These are phyloP conservation scores for Anguilla marmorata DNA, from an alignment of 2,797 vertebrate genomes.

Conservation along the genomic window DNA sequence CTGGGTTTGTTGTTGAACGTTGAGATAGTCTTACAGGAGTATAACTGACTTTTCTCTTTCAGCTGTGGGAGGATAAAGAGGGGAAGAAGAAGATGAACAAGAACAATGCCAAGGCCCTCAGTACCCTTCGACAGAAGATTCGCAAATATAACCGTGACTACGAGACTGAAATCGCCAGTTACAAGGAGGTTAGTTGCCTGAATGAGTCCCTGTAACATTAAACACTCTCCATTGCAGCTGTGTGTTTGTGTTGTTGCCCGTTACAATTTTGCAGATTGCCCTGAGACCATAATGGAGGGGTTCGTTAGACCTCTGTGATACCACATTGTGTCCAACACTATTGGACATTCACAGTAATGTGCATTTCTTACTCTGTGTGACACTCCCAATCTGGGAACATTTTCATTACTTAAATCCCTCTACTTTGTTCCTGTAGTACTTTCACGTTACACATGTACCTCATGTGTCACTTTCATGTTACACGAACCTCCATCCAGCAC, in stretches of 20 bases:
- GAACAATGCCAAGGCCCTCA: constrained; percentile 90
- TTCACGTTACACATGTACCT: too few relatives aligned
- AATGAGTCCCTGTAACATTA: background rate
- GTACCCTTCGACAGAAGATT: constrained; percentile 91
- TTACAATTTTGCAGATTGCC: background rate
- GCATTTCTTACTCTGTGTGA: too few relatives aligned
- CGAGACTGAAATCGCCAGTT: constrained; percentile 76
- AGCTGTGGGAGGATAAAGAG: constrained; percentile 94
- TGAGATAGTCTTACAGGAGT: background rate
- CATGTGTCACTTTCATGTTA: too few relatives aligned
- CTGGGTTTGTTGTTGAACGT: background rate
- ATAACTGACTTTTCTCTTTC: constrained; percentile 6
- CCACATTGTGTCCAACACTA: background rate
- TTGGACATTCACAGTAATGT: background rate
- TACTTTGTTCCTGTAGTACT: too few relatives aligned
- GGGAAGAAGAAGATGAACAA: constrained; percentile 96
- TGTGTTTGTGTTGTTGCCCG: background rate
- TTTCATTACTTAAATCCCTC: too few relatives aligned
- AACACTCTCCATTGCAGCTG: background rate
- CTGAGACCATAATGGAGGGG: background rate
- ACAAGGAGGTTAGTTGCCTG: constrained; percentile 78
- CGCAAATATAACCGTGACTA: constrained; percentile 91
- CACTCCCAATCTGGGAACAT: too few relatives aligned
- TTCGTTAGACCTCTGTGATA: background rate
- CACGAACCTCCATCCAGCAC: too few relatives aligned